phyloP scores from a whole-genome alignment of 1,140 invertebrate genomes.

The Atta texana region DNA sequence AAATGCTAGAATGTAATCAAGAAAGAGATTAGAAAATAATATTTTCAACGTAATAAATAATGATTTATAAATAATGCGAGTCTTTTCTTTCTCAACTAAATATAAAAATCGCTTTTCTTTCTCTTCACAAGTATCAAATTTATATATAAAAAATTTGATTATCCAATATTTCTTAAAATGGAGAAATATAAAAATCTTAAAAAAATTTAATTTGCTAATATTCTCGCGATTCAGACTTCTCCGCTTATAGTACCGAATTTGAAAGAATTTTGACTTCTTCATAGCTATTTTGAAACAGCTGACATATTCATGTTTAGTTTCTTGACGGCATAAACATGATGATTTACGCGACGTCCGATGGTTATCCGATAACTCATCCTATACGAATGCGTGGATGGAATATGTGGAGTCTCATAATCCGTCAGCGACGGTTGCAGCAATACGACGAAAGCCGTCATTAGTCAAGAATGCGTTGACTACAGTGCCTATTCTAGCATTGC shows the following conservation, averaged over 20 bases:
- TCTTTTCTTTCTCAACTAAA: not conserved
- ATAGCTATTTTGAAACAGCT: slow-evolving; percentile 23
- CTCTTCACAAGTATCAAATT: not conserved
- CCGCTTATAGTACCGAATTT: not conserved
- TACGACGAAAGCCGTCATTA: slow-evolving; percentile 40
- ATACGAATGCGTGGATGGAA: slow-evolving; percentile 32
- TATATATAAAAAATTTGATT: not conserved
- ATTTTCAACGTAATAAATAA: not conserved
- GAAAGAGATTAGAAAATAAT: not conserved
- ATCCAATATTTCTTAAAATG: not conserved
- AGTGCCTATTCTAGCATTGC: slow-evolving; percentile 25
- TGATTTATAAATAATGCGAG: not conserved
- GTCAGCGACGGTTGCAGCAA: slow-evolving; percentile 46
- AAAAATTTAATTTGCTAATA: not conserved
- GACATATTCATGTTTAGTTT: slow-evolving; percentile 25
- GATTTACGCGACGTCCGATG: slow-evolving; percentile 53
- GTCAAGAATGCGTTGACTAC: slow-evolving; percentile 51
- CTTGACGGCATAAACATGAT: slow-evolving; percentile 34
- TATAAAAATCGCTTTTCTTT: too few species aligned
- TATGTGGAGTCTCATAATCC: slow-evolving; percentile 32
- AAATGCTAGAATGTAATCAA: not conserved
- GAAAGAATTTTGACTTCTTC: not conserved
- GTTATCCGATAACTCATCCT: slow-evolving; percentile 45
- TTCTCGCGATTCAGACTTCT: not conserved
- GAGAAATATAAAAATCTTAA: not conserved